Evolutionary conservation across 2,888 invertebrate genomes (phyloP).

Genomic region (Trissolcus brochymenae): DNA sequence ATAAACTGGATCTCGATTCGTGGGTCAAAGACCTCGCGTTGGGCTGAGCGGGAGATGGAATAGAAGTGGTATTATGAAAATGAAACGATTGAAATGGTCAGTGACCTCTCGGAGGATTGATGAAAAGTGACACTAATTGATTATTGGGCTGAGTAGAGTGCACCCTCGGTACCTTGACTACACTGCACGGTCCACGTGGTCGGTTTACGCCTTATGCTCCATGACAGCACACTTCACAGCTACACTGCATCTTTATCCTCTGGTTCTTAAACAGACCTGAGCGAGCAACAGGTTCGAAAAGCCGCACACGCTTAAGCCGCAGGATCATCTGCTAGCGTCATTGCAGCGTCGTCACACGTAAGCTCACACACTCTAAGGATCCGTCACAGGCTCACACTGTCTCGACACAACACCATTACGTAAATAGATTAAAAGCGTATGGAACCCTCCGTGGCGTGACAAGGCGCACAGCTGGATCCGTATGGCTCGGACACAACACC

Average conservation of each 20-base stretch:
- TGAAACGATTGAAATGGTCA: slow-evolving; percentile 15
- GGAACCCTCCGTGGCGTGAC: slow-evolving; percentile 40
- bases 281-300: slow-evolving; percentile 30
- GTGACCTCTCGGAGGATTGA: slow-evolving; percentile 15
- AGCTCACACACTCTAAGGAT: slow-evolving; percentile 38
- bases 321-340: slow-evolving; percentile 33
- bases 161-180: slow-evolving; percentile 44
- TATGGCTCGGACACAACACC: slow-evolving; percentile 42
- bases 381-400: slow-evolving; percentile 49
- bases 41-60: slow-evolving; percentile 2
- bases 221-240: slow-evolving; percentile 7
- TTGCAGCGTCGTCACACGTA: slow-evolving; percentile 33
- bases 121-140: slow-evolving; percentile 7
- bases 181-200: slow-evolving; percentile 41
- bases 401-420: slow-evolving; percentile 51
- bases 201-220: slow-evolving; percentile 15
- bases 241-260: slow-evolving; percentile 11
- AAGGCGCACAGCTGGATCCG: slow-evolving; percentile 35
- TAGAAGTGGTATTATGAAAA: background rate
- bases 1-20: slow-evolving; percentile 44
- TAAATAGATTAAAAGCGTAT: slow-evolving; percentile 42
- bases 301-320: slow-evolving; percentile 14
- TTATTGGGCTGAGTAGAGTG: background rate
- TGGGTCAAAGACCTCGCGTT: slow-evolving; percentile 36
- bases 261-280: slow-evolving; percentile 6